Evolutionary conservation across 2,113 vertebrate species (phyloP).

Genomic region (Cavia porcellus): DNA sequence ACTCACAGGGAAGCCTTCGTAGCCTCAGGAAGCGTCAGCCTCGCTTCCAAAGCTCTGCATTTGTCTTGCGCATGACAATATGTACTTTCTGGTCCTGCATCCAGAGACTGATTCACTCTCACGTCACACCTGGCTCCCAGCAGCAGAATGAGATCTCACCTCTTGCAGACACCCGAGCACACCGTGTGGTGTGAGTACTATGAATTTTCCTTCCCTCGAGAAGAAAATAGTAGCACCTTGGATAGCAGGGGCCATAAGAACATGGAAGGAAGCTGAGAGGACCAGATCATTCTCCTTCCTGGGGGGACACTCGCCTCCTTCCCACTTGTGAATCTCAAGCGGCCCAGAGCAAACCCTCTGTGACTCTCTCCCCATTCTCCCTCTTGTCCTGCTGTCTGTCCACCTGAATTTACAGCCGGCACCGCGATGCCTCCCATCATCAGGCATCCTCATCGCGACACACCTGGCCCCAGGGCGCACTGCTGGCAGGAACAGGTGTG

Average conservation of each 20-base stretch:
- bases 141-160: neutral
- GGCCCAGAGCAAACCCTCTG: rapidly evolving
- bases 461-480: neutral
- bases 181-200: rapidly evolving
- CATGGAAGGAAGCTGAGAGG: neutral
- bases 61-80: neutral
- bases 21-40: neutral
- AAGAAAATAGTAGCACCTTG: slow-evolving; percentile 55
- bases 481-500: neutral
- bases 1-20: neutral
- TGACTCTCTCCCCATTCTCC: neutral
- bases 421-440: neutral
- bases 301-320: rapidly evolving
- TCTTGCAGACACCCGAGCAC: neutral
- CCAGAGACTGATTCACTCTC: neutral
- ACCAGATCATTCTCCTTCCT: neutral
- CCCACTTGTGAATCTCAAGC: neutral
- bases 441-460: neutral
- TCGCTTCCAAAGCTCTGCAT: neutral
- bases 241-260: neutral
- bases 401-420: neutral
- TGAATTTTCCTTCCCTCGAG: neutral
- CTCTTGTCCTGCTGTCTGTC: neutral
- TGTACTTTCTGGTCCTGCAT: neutral
- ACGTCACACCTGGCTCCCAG: neutral